Base-by-base conservation (phyloP, 2,797 vertebrate genomes). In the Enteromius unitaeniatus region DNA sequence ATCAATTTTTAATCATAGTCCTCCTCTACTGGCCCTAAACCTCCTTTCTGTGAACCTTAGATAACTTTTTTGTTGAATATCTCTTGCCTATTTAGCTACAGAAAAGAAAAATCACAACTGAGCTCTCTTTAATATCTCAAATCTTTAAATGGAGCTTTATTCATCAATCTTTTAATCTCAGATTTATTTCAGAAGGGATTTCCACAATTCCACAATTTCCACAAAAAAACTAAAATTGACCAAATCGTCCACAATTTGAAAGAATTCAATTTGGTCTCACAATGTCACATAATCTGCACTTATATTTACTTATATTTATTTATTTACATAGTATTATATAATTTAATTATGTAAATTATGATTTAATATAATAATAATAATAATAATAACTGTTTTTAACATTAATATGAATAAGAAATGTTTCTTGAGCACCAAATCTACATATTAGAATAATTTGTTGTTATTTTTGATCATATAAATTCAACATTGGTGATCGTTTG, bases 1-100 rank as follows among this genome's bases (percentile, higher is more conserved):
- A 78, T 86, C 76, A 83, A 65, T 68, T 83, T 85, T 82, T 86
- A 83, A 86, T 65, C 64, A 81, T 34, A 73, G 78, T 51, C 72
- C 34, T 77, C 53, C 37, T 40, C 65, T n/a, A 68, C 40, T 75
- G 64, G 70, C 84, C 72, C 78, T 82, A 23, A 76, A 14, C 28
- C 47, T 81, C 9, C 14, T 19, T 67, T 76, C 40, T 76, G 76
- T 9, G 23, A 64, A 79, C 40, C 37, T 11, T 62, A 77, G 67
- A 81, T 81, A 34, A 76, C 62, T 60, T 49, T 45, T 75, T 31
- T 67, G 58, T 47, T 19, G 15, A 47, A 28, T 19, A 26, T 49
- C 0, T 7, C 47, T 62, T 28, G 31, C 14, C 6, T 60, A 6
- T 73, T 51, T 26, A 53, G 72, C 3, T 37, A 28, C 11, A 45